Conservation (phyloP, 2,888 invertebrate genomes). For the Sminthurinus aureus region DNA sequence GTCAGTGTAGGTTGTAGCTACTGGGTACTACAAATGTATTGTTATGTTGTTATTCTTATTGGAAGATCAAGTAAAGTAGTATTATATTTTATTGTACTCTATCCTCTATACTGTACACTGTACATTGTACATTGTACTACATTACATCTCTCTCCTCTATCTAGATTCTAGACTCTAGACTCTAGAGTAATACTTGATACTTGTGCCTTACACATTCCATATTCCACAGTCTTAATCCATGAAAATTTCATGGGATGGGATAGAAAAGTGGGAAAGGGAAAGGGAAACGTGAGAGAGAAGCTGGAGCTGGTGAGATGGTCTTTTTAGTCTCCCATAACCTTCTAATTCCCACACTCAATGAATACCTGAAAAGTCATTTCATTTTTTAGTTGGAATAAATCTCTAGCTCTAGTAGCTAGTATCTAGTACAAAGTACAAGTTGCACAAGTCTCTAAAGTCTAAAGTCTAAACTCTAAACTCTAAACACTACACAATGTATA, state of each 20-base stretch:
- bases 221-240: neutral
- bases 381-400: neutral
- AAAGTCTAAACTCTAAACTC: neutral
- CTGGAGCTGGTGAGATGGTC: no score
- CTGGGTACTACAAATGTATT: no score
- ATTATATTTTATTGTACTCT: neutral
- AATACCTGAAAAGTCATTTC: conserved; percentile 11
- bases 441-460: neutral
- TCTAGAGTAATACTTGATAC: neutral
- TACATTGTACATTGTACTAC: no score
- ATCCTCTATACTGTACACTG: no score
- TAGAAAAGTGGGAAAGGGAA: no score
- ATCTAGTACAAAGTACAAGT: neutral
- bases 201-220: no score
- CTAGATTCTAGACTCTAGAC: no score
- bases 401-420: neutral
- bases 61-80: neutral
- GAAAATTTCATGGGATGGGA: neutral
- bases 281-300: no score
- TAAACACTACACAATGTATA: neutral
- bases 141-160: no score
- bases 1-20: no score
- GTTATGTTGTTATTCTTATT: no score
- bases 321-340: neutral
- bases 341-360: conserved; percentile 20